Evolutionary conservation across 2,113 vertebrate species (phyloP).

Genomic region (Hippocampus guttulatus): DNA sequence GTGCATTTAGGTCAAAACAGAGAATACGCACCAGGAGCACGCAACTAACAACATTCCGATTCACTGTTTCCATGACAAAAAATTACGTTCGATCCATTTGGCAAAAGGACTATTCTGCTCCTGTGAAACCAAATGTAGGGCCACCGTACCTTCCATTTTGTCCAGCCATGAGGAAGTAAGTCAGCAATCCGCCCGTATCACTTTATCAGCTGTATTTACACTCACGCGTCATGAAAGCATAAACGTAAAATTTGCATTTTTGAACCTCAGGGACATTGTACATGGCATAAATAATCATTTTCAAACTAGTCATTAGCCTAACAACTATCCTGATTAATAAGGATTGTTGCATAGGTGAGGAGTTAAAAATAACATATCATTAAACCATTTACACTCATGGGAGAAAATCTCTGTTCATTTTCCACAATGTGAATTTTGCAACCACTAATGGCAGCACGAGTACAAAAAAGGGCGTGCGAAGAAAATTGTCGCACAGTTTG

Average conservation of each 20-base stretch:
- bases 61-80: too few relatives aligned
- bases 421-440: background rate
- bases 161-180: background rate
- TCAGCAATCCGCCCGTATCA: background rate
- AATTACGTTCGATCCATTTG: too few relatives aligned
- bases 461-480: background rate
- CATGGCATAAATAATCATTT: background rate
- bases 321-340: background rate
- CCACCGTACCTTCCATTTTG: background rate
- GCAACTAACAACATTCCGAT: too few relatives aligned
- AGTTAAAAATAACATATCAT: background rate
- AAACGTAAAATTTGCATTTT: background rate
- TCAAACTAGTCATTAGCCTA: background rate
- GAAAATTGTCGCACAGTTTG: constrained; percentile 4
- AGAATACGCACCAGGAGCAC: too few relatives aligned
- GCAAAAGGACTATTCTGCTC: too few relatives aligned
- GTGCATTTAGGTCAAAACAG: too few relatives aligned
- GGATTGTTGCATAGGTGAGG: background rate
- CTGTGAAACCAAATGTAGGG: background rate
- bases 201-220: background rate
- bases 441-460: background rate
- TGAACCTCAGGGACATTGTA: background rate
- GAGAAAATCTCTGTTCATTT: background rate
- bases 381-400: background rate
- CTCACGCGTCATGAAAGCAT: background rate